Evolutionary conservation across 1,140 invertebrate species (phyloP), one percentile per base, ranked within the genome.

Genomic region (Bicyclus anynana): DNA sequence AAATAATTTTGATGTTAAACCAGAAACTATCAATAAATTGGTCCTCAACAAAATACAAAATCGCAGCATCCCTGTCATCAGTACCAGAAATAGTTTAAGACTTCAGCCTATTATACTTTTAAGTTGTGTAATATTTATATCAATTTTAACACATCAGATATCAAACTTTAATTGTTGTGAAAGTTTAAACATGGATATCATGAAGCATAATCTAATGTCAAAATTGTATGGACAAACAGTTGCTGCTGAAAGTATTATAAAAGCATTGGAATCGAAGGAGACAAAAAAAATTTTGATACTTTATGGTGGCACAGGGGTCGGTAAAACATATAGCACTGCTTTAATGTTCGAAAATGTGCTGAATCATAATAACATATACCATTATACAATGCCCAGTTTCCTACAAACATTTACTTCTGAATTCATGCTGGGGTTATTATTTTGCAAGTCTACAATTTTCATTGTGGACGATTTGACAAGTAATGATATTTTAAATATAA

Each of bases 261-360:
- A 73, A 12, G 54, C 74, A 42, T 55, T 89, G 17, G 53, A 75
- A 46, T 44, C 29, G 42, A 48, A 74, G 38, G 61, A 42, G 6
- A 60, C 20, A 13, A 70, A 52, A 38, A 87, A 87, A 73, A 67
- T 87, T 2, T 51, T 87, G 44, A 50, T 85, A 48, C 68, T 87
- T 14, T 81, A 77, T 73, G 87, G 87, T 49, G 73, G 82, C 9
- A 87, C 84, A 42, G 87, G 87, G 50, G 80, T 84, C 20, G 87
- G 87, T 1, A 89, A 89, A 56, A 86, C 84, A 51, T 81, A 69
- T 51, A 59, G 75, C 29, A 52, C 72, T 5, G 80, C 82, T 48
- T 27, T 84, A 33, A 53, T 86, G 35, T 55, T 85, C 44, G 65
- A 80, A 35, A 69, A 65, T 33, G 23, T 76, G 29, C 61, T 72